phyloP scores from a whole-genome alignment of 2,888 invertebrate genomes.

The Chrysolina haemoptera region DNA sequence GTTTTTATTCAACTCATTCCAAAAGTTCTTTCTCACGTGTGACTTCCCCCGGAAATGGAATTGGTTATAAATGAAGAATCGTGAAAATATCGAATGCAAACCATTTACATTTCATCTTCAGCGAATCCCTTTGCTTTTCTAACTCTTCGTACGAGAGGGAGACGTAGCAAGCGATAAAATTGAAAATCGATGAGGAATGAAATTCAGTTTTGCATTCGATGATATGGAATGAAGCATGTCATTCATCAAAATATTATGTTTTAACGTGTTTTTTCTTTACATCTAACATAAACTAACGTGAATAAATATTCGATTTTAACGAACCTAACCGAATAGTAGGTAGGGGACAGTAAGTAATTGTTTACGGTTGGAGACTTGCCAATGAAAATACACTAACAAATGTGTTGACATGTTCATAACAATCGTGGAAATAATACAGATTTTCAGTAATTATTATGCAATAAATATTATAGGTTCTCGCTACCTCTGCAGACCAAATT shows the following conservation, averaged over 20 bases:
- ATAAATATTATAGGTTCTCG: too few species aligned
- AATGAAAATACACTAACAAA: too few species aligned
- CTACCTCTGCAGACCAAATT: too few species aligned
- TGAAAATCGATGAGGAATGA: slow-evolving; percentile 17
- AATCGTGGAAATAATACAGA: too few species aligned
- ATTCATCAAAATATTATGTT: background rate
- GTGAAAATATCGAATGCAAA: background rate
- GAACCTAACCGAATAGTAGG: too few species aligned
- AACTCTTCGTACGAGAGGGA: background rate
- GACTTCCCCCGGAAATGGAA: slow-evolving; percentile 7
- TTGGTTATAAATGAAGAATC: background rate
- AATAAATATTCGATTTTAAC: too few species aligned
- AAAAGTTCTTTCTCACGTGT: too few species aligned
- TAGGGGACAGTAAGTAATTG: too few species aligned
- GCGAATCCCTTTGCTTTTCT: background rate
- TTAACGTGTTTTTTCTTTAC: background rate
- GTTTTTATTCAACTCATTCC: background rate
- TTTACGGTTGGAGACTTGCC: too few species aligned
- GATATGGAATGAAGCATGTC: background rate
- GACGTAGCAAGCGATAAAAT: background rate
- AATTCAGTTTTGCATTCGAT: slow-evolving; percentile 1
- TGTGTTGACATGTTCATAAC: too few species aligned
- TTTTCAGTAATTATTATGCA: too few species aligned
- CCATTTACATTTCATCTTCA: slow-evolving; percentile 5
- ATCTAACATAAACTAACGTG: too few species aligned